These are phyloP conservation scores for Mesorhabditis sp. DNA, from an alignment of 2,888 invertebrate species.

Conservation along the genomic window DNA sequence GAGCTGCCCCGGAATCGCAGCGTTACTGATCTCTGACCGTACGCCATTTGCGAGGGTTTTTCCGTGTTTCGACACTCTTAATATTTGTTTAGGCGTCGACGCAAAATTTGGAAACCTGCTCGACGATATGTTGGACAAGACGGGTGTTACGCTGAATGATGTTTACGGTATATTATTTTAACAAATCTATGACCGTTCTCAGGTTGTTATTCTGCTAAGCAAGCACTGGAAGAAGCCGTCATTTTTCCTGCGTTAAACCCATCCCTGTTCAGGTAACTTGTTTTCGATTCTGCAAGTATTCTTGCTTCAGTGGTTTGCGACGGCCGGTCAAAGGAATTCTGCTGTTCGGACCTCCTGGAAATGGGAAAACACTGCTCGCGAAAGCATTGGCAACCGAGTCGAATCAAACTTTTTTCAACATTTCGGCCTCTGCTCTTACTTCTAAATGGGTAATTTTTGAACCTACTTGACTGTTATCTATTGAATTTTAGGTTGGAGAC, in stretches of 20 bases:
- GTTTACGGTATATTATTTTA: conserved; percentile 14
- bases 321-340: conserved; percentile 88
- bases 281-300: background rate
- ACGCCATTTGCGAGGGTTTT: background rate
- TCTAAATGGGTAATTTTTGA: conserved; percentile 72
- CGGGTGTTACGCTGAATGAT: conserved; percentile 32
- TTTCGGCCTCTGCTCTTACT: conserved; percentile 93
- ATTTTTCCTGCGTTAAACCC: conserved; percentile 69
- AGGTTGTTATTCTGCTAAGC: conserved; percentile 73
- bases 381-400: conserved; percentile 95
- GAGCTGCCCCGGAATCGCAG: too few species aligned
- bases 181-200: conserved; percentile 43
- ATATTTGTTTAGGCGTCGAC: conserved; percentile 21
- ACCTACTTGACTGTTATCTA: background rate
- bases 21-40: background rate
- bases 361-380: conserved; percentile 84
- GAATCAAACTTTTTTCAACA: conserved; percentile 93
- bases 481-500: conserved; percentile 66
- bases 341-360: conserved; percentile 90
- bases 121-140: conserved; percentile 34
- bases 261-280: conserved; percentile 69
- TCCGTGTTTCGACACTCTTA: background rate
- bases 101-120: conserved; percentile 30
- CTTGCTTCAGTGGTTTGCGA: conserved; percentile 74
- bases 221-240: conserved; percentile 78